These are phyloP conservation scores for Chelon auratus DNA, from an alignment of 2,797 vertebrate species.

Conservation along the genomic window DNA sequence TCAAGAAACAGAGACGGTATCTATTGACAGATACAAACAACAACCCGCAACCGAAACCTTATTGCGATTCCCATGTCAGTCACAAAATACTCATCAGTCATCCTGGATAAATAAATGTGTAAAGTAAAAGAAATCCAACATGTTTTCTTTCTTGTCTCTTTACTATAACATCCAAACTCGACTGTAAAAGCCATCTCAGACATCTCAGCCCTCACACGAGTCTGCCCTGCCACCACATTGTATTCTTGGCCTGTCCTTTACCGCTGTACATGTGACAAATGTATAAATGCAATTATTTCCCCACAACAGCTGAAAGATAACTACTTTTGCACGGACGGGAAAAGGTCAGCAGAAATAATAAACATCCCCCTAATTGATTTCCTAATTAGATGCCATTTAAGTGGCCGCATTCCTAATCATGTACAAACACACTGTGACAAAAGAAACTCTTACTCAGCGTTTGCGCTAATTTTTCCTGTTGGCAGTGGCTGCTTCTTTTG, in stretches of 20 bases:
- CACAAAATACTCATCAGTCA: not conserved
- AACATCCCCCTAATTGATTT: constrained; percentile 20
- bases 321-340: not conserved
- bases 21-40: constrained; percentile 18
- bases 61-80: constrained; percentile 2
- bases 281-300: constrained; percentile 4
- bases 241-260: not conserved
- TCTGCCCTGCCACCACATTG: not conserved
- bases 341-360: constrained; percentile 36
- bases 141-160: not conserved
- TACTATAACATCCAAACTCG: not conserved
- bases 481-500: not conserved
- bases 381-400: constrained; percentile 33
- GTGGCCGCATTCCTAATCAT: constrained; percentile 10
- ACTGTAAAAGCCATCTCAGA: not conserved
- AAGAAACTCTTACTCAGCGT: constrained; percentile 18
- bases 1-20: constrained; percentile 6
- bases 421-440: constrained; percentile 3
- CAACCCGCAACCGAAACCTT: constrained; percentile 6
- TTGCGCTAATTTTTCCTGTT: constrained; percentile 5
- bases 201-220: not conserved
- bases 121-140: not conserved
- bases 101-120: not conserved
- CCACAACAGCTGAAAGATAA: constrained; percentile 15
- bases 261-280: constrained; percentile 12